Evolutionary conservation across 1,140 invertebrate species (phyloP).

Genomic region (Aphis craccivora): DNA sequence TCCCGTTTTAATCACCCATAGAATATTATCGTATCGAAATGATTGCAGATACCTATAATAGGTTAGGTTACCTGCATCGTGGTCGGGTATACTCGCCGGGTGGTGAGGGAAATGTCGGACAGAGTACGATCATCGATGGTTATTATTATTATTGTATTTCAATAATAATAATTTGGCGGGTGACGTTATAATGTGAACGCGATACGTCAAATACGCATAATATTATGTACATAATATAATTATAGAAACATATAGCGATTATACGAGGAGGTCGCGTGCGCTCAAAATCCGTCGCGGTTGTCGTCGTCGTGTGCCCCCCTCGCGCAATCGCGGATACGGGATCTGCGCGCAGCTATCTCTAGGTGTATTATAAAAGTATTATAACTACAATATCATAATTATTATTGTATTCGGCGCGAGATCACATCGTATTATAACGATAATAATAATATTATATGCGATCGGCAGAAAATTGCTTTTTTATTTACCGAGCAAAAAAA

Average conservation of each 20-base stretch:
- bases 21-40: neutral
- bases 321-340: no score
- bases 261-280: neutral
- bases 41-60: neutral
- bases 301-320: neutral
- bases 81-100: no score
- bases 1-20: neutral
- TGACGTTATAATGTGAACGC: no score
- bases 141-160: no score
- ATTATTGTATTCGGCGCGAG: neutral
- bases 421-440: neutral
- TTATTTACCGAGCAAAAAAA: neutral
- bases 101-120: no score
- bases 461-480: neutral
- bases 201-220: neutral
- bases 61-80: neutral
- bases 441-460: neutral
- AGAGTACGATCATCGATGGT: no score
- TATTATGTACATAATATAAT: no score
- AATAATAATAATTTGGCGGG: no score
- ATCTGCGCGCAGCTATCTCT: neutral
- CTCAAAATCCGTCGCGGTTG: conserved; percentile 5
- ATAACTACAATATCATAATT: neutral
- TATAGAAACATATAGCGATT: no score
- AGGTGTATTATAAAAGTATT: no score